Percentiles rank a stretch among this genome's conserved stretches.
These are phyloP conservation scores for Oscheius sp. DNA, from an alignment of 2,888 invertebrate species.

Conservation along the genomic window DNA sequence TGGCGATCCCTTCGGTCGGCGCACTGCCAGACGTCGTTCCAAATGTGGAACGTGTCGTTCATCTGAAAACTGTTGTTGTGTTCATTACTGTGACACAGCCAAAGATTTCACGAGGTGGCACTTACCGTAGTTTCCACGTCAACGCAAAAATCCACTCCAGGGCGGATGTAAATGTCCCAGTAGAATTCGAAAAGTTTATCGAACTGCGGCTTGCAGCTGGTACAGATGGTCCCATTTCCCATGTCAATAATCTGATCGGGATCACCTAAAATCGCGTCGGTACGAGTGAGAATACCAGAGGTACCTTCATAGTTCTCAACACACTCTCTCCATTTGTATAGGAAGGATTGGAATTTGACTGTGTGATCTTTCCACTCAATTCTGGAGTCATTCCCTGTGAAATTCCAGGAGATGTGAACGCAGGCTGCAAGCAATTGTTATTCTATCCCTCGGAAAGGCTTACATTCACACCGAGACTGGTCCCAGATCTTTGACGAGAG, in stretches of 20 bases:
- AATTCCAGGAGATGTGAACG: constrained; percentile 60
- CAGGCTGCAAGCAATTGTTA: constrained; percentile 50
- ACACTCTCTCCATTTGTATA: constrained; percentile 66
- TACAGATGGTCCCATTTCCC: constrained; percentile 53
- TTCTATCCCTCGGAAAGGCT: constrained; percentile 34
- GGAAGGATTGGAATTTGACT: constrained; percentile 48
- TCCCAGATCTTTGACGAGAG: constrained; percentile 66
- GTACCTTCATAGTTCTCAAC: constrained; percentile 59
- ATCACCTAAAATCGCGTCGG: background rate
- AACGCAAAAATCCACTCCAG: constrained; percentile 68
- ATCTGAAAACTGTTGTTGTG: constrained; percentile 46
- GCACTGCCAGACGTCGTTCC: constrained; percentile 70
- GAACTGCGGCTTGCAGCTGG: constrained; percentile 58
- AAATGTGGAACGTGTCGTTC: constrained; percentile 72
- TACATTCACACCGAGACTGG: constrained; percentile 68
- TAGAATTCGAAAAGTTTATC: constrained; percentile 65
- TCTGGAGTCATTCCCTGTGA: constrained; percentile 49
- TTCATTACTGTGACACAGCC: background rate
- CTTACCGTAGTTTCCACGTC: constrained; percentile 70
- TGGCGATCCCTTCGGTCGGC: constrained; percentile 57
- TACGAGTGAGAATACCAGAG: background rate
- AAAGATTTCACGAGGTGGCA: background rate
- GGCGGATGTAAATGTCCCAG: constrained; percentile 70
- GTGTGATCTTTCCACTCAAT: constrained; percentile 60
- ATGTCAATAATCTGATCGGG: constrained; percentile 26